A percentile compares a stretch with the other conserved stretches of the same genome.
Evolutionary conservation across 2,797 vertebrate species (phyloP).

Genomic region (Micromesistius poutassou): DNA sequence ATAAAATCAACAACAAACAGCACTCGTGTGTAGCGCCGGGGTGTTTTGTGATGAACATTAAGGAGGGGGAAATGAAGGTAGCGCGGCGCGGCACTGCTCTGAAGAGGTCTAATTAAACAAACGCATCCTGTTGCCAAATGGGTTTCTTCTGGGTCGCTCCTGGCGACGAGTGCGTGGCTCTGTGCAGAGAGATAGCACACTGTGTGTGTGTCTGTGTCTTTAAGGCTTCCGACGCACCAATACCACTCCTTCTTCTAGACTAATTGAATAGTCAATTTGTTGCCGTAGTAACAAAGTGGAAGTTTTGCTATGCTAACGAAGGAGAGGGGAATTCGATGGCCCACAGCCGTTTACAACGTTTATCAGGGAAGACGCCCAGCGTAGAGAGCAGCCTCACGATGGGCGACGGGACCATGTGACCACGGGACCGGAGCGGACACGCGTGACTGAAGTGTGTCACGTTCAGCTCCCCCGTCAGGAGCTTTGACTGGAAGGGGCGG

Average conservation of each 20-base stretch:
- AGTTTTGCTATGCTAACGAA: constrained; percentile 28
- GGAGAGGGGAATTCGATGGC: constrained; percentile 13
- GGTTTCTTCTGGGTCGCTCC: constrained; percentile 52
- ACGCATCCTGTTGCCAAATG: constrained; percentile 53
- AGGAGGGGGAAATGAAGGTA: constrained; percentile 54
- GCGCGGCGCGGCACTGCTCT: constrained; percentile 44
- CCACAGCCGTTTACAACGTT: constrained; percentile 12
- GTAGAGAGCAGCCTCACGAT: neutral
- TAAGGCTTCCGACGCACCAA: constrained; percentile 47
- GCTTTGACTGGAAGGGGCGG: neutral
- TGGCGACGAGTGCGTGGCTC: constrained; percentile 60
- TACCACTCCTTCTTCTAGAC: constrained; percentile 41
- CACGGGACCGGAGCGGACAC: constrained; percentile 30
- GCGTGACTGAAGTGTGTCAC: constrained; percentile 43
- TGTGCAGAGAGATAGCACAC: constrained; percentile 59
- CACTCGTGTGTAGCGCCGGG: constrained; percentile 31
- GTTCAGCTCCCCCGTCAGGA: neutral
- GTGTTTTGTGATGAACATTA: constrained; percentile 56
- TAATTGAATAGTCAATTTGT: constrained; percentile 56
- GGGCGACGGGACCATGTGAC: constrained; percentile 11
- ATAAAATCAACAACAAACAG: constrained; percentile 57
- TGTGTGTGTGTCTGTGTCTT: constrained; percentile 53
- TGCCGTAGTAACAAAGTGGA: constrained; percentile 46
- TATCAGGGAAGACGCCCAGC: constrained; percentile 31
- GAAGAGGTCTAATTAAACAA: constrained; percentile 68